Base-by-base conservation (phyloP, 2,797 vertebrate genomes). In the Erpetoichthys calabaricus region DNA sequence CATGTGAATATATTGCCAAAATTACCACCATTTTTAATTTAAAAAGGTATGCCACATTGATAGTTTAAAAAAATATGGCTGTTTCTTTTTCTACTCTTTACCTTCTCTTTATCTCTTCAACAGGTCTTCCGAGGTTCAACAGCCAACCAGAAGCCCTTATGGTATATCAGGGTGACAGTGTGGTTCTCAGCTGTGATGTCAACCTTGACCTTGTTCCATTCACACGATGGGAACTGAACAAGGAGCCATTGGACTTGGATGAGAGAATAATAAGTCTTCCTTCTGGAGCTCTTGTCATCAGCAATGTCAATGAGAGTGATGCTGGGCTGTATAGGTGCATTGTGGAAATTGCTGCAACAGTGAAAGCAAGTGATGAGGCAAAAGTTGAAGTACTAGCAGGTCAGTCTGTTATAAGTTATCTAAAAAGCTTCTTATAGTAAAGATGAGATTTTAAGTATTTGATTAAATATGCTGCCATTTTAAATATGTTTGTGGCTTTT, bases 291-390 rank as follows among this genome's bases (percentile, higher is more conserved):
- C 83, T 97, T 55, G 78, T 91, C n/a, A 63, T 98, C 77, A 86
- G 80, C 74, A 96, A 96, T 0, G 75, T 79, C 50, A 87, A 89
- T 0, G 88, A 90, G 58, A 45, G 10, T 0, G 93, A 98, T 9
- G 75, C 73, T 0, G 94, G 94, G 1, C 74, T 85, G 1, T 98
- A 98, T 53, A 91, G 90, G 65, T 98, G 95, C 41, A 3, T 87
- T 60, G 78, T 97, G 41, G 94, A 96, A 63, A 85, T 80, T 0
- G 81, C 81, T 1, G 92, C 89, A 0, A 62, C 82, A 1, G 80
- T 84, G 7, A 98, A 98, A 67, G 79, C 80, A 67, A 97, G 92
- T 7, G 95, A 98, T 0, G 94, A 98, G 72, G 92, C 85, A 0
- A 83, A 87, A 73, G 80, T 98, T 56, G 83, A 75, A 61, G 65